phyloP scores from a whole-genome alignment of 2,113 vertebrate genomes.

The Illadopsis cleaveri region DNA sequence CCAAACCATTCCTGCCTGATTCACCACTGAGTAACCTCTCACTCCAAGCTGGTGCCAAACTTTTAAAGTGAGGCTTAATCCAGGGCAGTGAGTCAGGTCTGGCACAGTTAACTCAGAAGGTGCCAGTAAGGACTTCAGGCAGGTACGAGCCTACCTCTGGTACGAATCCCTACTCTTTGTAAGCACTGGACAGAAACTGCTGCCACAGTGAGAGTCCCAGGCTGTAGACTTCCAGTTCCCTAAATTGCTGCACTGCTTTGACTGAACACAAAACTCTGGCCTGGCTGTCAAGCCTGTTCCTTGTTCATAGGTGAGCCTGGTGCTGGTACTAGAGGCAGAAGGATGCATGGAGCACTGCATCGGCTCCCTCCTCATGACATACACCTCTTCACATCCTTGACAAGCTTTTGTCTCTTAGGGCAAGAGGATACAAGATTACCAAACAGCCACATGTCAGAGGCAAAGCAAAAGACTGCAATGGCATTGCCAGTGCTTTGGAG shows the following conservation, averaged over 20 bases:
- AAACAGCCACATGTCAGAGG: neutral
- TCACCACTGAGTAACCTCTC: neutral
- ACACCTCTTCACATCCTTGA: accelerated
- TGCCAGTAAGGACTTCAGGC: neutral
- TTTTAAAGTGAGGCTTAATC: neutral
- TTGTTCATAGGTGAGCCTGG: neutral
- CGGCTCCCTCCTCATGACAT: neutral
- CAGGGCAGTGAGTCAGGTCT: neutral
- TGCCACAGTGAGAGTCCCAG: neutral
- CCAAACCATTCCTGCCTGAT: neutral
- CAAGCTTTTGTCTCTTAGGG: neutral
- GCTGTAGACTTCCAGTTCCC: neutral
- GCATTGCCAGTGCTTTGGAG: neutral
- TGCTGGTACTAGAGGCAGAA: neutral
- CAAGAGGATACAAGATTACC: neutral
- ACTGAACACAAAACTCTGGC: neutral
- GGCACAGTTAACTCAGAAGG: neutral
- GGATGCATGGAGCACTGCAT: accelerated
- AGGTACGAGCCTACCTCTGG: neutral
- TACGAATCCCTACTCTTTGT: neutral
- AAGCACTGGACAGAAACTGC: neutral
- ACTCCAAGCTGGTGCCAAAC: neutral
- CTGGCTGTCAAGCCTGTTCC: neutral
- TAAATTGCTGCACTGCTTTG: neutral
- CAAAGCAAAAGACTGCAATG: neutral